These are phyloP conservation scores for Hyperoplus immaculatus DNA, from an alignment of 2,797 vertebrate species.

Conservation along the genomic window DNA sequence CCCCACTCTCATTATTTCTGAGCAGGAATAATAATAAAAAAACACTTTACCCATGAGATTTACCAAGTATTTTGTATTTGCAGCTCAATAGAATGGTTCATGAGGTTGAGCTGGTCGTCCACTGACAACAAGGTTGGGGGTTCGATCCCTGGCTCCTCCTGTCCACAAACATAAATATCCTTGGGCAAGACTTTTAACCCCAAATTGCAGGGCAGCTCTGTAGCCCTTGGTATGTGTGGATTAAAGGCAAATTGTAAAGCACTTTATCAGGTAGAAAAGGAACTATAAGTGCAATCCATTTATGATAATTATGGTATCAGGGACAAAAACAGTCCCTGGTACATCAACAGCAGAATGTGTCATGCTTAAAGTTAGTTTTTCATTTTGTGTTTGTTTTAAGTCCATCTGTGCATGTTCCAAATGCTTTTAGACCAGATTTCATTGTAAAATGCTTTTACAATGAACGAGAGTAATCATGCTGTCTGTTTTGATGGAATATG, in stretches of 20 bases:
- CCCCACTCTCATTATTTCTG: conserved; percentile 43
- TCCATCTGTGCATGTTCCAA: conserved; percentile 53
- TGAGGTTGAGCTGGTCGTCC: background rate
- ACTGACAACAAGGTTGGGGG: background rate
- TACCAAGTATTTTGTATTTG: conserved; percentile 52
- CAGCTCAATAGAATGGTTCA: conserved; percentile 4
- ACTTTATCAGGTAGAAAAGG: conserved; percentile 20
- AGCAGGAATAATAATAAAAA: conserved; percentile 54
- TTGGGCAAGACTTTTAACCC: background rate
- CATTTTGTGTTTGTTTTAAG: conserved; percentile 15
- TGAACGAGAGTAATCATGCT: conserved; percentile 55
- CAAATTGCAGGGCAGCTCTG: background rate
- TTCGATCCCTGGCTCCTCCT: background rate
- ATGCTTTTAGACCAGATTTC: conserved; percentile 71
- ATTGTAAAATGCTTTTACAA: conserved; percentile 74
- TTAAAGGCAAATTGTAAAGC: conserved; percentile 16
- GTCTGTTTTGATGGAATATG: conserved; percentile 64
- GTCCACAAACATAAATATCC: background rate
- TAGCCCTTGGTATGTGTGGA: background rate
- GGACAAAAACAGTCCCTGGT: conserved; percentile 37
- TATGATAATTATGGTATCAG: conserved; percentile 51
- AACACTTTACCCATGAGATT: conserved; percentile 35
- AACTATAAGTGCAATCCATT: conserved; percentile 20
- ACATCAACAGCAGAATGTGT: conserved; percentile 54
- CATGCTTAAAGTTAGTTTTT: conserved; percentile 57